Base-by-base conservation (phyloP, 2,888 invertebrate genomes). In the Adela reaumurella region DNA sequence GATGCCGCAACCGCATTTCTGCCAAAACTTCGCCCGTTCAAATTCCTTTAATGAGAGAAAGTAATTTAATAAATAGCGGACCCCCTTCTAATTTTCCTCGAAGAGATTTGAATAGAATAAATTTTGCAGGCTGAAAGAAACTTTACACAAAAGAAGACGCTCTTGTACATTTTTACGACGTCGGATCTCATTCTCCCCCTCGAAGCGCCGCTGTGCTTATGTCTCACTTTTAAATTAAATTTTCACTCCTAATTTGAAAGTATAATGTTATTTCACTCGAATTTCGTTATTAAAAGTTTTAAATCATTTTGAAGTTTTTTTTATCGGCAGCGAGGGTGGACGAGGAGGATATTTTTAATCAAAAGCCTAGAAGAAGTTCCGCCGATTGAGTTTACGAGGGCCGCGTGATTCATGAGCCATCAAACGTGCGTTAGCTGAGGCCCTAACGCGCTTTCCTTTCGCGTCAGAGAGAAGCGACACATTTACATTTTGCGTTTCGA, bases 161-260 rank as follows among this genome's bases (percentile, higher is more conserved):
- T 35, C 72, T 73, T 73, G 70, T 71, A 74, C 74, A 74, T 72
- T 78, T 76, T 78, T 76, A 77, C 71, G 76, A 72, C 60, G 64
- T 63, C 59, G 68, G 67, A 70, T 74, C 74, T 67, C 73, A 72
- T 72, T 74, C 73, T 67, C 70, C 71, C 72, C 68, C 20, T 35
- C 44, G 20, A 62, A 63, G 65, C 70, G 63, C 62, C 72, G 69
- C 74, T 65, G 76, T 20, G 41, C 29, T 43, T 45, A 45, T 77
- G 77, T 76, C 76, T 74, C 74, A 71, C 76, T 74, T 77, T 79
- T 78, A 79, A 80, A 80, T 80, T 80, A 79, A 80, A 80, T 80
- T 80, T 80, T 79, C 78, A 78, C 78, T 78, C 76, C 74, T 73
- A 80, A 80, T 80, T 80, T 80, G 78, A 80, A 80, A 80, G 79